Percentiles rank a stretch among this genome's conserved stretches.
Conservation (phyloP, 92 coral and sea anemone species). For the Actinostola sp. region DNA sequence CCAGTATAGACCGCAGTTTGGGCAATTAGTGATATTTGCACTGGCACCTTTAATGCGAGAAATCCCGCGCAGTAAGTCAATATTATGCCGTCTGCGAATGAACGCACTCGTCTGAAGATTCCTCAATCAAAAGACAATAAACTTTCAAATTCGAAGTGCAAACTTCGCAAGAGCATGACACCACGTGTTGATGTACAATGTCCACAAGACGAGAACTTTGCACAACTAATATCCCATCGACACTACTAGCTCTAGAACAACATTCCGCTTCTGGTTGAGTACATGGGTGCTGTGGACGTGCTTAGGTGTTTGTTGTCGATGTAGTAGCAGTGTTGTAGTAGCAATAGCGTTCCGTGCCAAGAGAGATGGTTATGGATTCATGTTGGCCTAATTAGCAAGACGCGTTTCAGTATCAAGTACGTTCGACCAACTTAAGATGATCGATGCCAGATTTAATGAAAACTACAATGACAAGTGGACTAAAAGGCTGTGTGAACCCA, state of each 20-base stretch:
- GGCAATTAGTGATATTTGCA: constrained; percentile 19
- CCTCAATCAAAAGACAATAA: neutral
- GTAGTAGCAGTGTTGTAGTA: neutral
- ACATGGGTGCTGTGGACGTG: neutral
- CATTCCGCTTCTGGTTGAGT: too few species aligned
- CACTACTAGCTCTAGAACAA: too few species aligned
- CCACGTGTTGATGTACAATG: too few species aligned
- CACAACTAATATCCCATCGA: too few species aligned
- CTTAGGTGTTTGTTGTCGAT: neutral
- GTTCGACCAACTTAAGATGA: neutral
- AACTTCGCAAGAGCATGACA: neutral
- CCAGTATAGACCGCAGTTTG: constrained; percentile 7
- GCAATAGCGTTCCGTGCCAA: neutral
- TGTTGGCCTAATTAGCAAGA: neutral
- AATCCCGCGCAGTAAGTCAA: constrained; percentile 1
- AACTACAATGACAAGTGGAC: constrained; percentile 6
- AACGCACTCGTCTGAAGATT: neutral
- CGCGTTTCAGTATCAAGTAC: constrained; percentile 24
- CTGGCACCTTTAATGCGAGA: neutral
- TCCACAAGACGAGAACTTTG: too few species aligned
- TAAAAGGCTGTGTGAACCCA: constrained; percentile 20
- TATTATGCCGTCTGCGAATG: constrained; percentile 8
- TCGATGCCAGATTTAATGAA: constrained; percentile 26
- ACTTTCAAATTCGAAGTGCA: neutral
- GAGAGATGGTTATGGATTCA: neutral